A percentile compares a stretch with the other conserved stretches of the same genome.
These are phyloP conservation scores for Maniola jurtina DNA, from an alignment of 1,140 invertebrate species.

Conservation along the genomic window DNA sequence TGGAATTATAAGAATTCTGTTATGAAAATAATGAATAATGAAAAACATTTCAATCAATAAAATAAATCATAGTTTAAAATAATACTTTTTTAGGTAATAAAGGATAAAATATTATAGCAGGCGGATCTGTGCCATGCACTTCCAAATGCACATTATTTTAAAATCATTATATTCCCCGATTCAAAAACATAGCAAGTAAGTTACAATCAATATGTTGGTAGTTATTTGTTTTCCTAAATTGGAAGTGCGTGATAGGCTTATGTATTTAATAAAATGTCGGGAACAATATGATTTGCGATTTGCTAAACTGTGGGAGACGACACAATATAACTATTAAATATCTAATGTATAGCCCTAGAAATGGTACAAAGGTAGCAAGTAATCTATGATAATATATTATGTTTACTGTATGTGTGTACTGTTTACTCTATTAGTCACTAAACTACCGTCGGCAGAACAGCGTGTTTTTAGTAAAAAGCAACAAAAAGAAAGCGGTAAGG, in stretches of 20 bases:
- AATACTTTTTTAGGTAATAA: not conserved
- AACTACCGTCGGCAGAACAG: not conserved
- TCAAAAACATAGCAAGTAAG: not conserved
- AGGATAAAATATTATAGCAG: slow-evolving; percentile 7
- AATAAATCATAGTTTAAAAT: not conserved
- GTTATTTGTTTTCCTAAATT: not conserved
- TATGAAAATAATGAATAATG: no score
- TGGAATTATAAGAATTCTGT: no score
- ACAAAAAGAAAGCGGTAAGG: not conserved
- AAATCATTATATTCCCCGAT: no score
- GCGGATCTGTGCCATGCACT: not conserved
- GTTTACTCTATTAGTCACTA: not conserved
- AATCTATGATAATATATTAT: not conserved
- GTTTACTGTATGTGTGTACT: not conserved
- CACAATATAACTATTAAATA: not conserved
- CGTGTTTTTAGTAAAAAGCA: slow-evolving; percentile 2
- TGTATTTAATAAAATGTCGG: not conserved
- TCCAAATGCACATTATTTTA: not conserved
- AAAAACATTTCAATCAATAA: no score
- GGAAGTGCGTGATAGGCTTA: not conserved
- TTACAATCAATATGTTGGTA: no score
- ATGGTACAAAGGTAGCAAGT: not conserved
- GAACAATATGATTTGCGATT: not conserved
- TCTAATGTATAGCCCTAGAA: no score
- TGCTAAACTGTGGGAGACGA: not conserved